Base-by-base conservation (phyloP, 1,140 invertebrate genomes). In the Drosophila murphyi region DNA sequence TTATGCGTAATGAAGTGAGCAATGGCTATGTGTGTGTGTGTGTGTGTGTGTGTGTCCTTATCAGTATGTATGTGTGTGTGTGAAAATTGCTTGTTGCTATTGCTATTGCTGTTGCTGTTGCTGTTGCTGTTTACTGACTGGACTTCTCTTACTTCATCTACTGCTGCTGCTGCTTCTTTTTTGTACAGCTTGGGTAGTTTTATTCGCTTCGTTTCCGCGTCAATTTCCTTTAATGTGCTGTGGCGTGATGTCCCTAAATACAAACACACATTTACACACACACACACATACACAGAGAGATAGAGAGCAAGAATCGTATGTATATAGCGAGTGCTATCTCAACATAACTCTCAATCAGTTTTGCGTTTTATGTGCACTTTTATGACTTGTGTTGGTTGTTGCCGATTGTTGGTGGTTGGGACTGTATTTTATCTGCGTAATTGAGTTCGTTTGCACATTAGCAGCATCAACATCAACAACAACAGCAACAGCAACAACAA, bases 1-100 rank as follows among this genome's bases (percentile, higher is more conserved):
- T 87, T 87, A 87, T 87, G 82, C 82, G 82, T 87, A 87, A 87
- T 87, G 82, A 87, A 87, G 83, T 87, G 88, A 88, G 82, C 82
- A 88, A 86, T 88, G 82, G 65, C 31, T 59, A 20, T 70, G 55
- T 62, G 41, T 56, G 65, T 63, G 72, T 50, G 54, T 32, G 59
- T 54, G 20, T 20, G 20, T 20, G 20, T 20, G 20, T 20, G 20
- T 20, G 59, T 59, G 55, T 59, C 34, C 61, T 72, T 76, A 65
- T 76, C 68, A 50, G 47, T 63, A 29, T 54, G 52, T 45, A 32
- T 28, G 52, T 63, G 52, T 63, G 51, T 59, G 68, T 59, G 57
- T 82, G 59, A 57, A 82, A 78, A 78, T 79, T 83, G 79, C 80
- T 82, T 82, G 80, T 80, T 75, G 78, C 55, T 57, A 20, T 20